Base-by-base conservation (phyloP, 2,888 invertebrate genomes). In the Brenthis ino region DNA sequence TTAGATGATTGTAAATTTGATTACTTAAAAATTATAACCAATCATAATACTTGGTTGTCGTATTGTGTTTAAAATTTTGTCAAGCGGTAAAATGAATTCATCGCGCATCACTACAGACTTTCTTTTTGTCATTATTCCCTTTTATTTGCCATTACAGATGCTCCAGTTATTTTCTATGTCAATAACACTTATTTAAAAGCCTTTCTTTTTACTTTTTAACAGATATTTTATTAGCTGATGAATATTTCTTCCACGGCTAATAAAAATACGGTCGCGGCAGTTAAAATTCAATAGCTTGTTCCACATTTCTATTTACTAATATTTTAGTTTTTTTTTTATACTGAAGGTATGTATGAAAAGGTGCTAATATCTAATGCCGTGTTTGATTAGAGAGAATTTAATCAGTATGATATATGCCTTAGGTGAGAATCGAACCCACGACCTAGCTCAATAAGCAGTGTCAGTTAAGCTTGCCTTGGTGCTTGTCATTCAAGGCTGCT, bases 31-130 rank as follows among this genome's bases (percentile, higher is more conserved):
- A 33, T 33, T n/a, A 12, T 5, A 28, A 24, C 0, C 11, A 12
- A 16, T 51, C 28, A 13, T 16, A 14, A 54, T 28, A 16, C 50
- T 33, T 51, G 37, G 0, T 33, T 58, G 20, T 60, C 5, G 33
- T 37, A 63, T 57, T 65, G 55, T 56, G 28, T 63, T 66, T 53
- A 12, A 37, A 28, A 68, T 58, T 86, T 82, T 77, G 75, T 77
- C 80, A 79, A 77, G 82, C 86, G 82, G 84, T 57, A 77, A 86
- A 88, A 90, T 88, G 87, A 81, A 86, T 87, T 84, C 71, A 81
- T 77, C 76, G 77, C 79, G 80, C 78, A 71, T 78, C 76, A 72
- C 72, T 81, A 82, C 80, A 82, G 83, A 82, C 83, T 80, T 84
- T 82, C 77, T 68, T 70, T 70, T 65, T 65, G 57, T 67, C 54